phyloP scores from a whole-genome alignment of 2,888 invertebrate genomes.

The Amblyteles armatorius region DNA sequence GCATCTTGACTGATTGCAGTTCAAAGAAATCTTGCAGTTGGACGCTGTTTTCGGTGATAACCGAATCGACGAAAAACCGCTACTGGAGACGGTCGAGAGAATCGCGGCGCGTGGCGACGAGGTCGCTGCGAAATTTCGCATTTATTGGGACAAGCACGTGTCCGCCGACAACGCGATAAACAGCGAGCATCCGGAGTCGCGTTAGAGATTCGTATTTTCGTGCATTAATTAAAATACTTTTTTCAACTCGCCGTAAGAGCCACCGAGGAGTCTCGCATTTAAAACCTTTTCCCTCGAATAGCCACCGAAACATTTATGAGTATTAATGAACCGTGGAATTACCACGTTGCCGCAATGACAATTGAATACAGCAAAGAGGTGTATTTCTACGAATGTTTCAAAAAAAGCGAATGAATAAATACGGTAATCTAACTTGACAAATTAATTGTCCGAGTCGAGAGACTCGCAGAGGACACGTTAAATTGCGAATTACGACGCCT shows the following conservation, averaged over 20 bases:
- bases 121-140: background rate
- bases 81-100: background rate
- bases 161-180: conserved; percentile 27
- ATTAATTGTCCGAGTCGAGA: conserved; percentile 67
- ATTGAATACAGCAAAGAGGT: background rate
- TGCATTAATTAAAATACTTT: background rate
- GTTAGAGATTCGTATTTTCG: background rate
- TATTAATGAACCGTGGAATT: background rate
- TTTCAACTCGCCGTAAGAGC: background rate
- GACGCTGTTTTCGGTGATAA: background rate
- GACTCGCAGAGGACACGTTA: conserved; percentile 56
- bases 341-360: background rate
- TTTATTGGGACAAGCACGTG: conserved; percentile 16
- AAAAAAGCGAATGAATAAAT: conserved; percentile 45
- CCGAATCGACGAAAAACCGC: background rate
- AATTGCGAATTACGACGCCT: conserved; percentile 62
- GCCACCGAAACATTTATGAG: too few relatives aligned
- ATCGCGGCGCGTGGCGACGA: background rate
- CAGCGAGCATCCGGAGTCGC: background rate
- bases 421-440: conserved; percentile 65
- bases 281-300: too few relatives aligned
- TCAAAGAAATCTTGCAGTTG: conserved; percentile 41
- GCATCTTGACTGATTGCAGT: conserved; percentile 50
- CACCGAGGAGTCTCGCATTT: too few relatives aligned
- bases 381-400: background rate